phyloP scores from a whole-genome alignment of 2,113 vertebrate species.

The Nettapus auritus region DNA sequence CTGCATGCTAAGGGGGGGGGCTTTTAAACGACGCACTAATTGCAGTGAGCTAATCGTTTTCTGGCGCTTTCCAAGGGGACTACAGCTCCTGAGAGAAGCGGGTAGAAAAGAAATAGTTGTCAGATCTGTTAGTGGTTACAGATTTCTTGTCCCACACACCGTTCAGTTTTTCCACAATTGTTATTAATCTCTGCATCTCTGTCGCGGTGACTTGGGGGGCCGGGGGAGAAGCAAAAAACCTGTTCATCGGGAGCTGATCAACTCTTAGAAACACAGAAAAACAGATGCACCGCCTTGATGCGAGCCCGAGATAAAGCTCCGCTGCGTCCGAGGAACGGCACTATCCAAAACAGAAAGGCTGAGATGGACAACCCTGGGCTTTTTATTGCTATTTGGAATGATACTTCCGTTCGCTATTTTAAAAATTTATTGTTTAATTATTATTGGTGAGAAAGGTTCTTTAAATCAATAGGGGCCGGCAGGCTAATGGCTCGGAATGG shows the following conservation, averaged over 20 bases:
- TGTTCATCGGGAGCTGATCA: neutral
- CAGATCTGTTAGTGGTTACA: neutral
- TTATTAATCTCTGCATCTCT: neutral
- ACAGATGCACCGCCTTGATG: neutral
- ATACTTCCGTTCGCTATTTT: neutral
- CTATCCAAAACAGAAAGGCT: neutral
- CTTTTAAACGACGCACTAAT: neutral
- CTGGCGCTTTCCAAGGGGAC: neutral
- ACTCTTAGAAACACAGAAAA: neutral
- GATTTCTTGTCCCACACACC: neutral
- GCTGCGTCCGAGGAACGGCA: neutral
- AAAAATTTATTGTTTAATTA: constrained; percentile 17
- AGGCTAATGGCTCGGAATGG: constrained; percentile 46
- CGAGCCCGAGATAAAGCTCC: neutral
- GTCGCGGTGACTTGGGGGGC: neutral
- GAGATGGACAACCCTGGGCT: neutral
- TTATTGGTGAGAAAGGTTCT: neutral
- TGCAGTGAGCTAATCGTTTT: neutral
- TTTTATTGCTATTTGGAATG: neutral
- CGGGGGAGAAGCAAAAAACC: neutral
- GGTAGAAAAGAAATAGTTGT: neutral
- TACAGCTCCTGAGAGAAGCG: neutral
- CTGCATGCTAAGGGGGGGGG: no score
- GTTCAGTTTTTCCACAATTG: neutral
- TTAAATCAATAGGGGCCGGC: constrained; percentile 33